A percentile compares a stretch with the other conserved stretches of the same genome.
Conservation (phyloP, 1,140 invertebrate genomes). For the Lasioglossum albipes region DNA sequence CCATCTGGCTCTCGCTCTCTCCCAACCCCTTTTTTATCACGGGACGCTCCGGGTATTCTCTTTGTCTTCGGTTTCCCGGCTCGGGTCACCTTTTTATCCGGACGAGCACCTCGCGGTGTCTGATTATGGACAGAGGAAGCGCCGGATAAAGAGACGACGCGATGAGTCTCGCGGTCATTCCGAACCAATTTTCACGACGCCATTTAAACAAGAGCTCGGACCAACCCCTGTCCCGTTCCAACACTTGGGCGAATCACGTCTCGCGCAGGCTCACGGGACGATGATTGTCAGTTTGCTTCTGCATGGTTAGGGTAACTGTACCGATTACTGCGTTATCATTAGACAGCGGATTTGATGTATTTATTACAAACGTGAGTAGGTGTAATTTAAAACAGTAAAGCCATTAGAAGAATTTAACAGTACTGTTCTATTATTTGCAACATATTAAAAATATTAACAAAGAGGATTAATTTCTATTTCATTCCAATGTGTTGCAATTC, state of each 20-base stretch:
- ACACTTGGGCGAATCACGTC: slow-evolving; percentile 39
- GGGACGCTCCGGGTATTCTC: too few relatives aligned
- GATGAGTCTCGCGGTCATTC: slow-evolving; percentile 62
- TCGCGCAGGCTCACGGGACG: not conserved
- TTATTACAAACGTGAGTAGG: too few relatives aligned
- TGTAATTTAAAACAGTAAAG: too few relatives aligned
- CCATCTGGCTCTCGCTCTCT: not conserved
- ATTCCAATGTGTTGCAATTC: too few relatives aligned
- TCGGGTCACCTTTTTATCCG: slow-evolving; percentile 12
- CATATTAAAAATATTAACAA: too few relatives aligned
- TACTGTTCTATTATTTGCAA: too few relatives aligned
- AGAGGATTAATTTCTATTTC: too few relatives aligned
- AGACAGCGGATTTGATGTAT: too few relatives aligned
- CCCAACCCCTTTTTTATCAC: not conserved
- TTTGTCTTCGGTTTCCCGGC: not conserved
- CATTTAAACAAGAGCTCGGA: slow-evolving; percentile 69
- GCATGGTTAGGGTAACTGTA: too few relatives aligned
- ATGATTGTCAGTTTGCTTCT: too few relatives aligned
- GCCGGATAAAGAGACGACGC: slow-evolving; percentile 61
- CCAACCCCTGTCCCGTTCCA: slow-evolving; percentile 34
- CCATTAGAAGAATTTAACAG: too few relatives aligned
- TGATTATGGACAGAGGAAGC: slow-evolving; percentile 22
- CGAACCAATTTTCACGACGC: slow-evolving; percentile 70
- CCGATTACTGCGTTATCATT: too few relatives aligned
- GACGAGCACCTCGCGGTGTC: slow-evolving; percentile 11